Evolutionary conservation across 2,797 vertebrate genomes (phyloP).

Genomic region (Aselliscus stoliczkanus): DNA sequence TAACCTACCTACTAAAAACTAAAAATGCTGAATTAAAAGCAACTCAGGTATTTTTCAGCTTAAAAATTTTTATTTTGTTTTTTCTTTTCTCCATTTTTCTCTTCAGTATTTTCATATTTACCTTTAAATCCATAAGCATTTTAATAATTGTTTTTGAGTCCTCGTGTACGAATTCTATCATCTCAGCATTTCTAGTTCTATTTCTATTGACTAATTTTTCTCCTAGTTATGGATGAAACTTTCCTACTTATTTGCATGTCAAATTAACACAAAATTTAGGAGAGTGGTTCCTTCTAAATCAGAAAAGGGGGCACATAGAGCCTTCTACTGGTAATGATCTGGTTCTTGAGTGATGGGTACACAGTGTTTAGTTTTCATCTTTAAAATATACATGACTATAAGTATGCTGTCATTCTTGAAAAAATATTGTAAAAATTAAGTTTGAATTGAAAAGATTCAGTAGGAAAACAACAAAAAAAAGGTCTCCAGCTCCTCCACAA

Average conservation of each 20-base stretch:
- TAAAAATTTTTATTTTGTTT: not conserved
- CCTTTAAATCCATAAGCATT: not conserved
- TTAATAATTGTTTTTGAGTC: not conserved
- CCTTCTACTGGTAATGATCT: not conserved
- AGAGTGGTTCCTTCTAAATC: not conserved
- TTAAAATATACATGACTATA: not conserved
- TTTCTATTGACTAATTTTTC: not conserved
- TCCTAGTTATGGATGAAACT: not conserved
- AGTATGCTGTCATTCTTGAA: not conserved
- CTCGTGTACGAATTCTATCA: not conserved
- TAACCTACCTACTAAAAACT: not conserved
- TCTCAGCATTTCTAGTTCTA: not conserved
- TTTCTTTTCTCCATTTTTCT: not conserved
- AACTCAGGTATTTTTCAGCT: not conserved
- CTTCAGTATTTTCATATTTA: not conserved
- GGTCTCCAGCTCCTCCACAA: not conserved
- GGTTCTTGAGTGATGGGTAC: not conserved
- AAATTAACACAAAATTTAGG: not conserved
- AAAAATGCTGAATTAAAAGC: not conserved
- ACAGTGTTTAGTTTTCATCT: not conserved
- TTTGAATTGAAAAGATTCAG: not conserved
- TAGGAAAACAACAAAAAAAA: not conserved
- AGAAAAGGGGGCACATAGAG: not conserved
- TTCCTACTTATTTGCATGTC: not conserved
- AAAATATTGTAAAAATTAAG: not conserved